Conservation (phyloP, 2,113 vertebrate genomes). For the Grantiella picta region DNA sequence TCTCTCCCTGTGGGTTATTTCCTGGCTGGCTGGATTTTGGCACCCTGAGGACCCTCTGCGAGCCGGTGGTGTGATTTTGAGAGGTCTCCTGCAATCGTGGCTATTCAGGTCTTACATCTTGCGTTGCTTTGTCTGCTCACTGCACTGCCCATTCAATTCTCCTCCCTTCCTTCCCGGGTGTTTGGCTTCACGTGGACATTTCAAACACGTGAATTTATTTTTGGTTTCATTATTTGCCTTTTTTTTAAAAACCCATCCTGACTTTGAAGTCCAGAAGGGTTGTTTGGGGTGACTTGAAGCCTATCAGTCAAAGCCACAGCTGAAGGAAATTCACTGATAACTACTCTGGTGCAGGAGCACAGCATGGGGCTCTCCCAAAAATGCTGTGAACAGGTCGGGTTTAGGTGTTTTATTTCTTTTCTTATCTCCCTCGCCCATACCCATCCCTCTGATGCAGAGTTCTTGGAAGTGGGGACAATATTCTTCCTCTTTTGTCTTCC, state of each 20-base stretch:
- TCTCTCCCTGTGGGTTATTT: rapidly evolving
- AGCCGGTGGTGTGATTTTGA: background rate
- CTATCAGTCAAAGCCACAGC: background rate
- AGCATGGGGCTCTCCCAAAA: background rate
- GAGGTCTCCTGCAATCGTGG: rapidly evolving
- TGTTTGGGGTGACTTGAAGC: background rate
- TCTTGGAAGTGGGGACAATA: background rate
- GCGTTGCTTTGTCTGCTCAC: background rate
- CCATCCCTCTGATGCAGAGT: background rate
- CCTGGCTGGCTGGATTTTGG: background rate
- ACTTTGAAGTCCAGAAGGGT: background rate
- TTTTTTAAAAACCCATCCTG: background rate
- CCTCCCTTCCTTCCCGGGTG: background rate
- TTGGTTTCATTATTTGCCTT: background rate
- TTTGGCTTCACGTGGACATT: background rate
- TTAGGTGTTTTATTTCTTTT: background rate
- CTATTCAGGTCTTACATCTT: rapidly evolving
- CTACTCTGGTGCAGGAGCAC: background rate
- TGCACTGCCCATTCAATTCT: rapidly evolving
- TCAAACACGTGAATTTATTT: rapidly evolving
- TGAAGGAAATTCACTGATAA: background rate
- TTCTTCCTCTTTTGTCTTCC: background rate
- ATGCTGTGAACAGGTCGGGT: rapidly evolving
- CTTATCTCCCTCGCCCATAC: background rate
- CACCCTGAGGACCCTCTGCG: background rate